Evolutionary conservation across 2,113 vertebrate species (phyloP).

Genomic region (Halichoeres trimaculatus): DNA sequence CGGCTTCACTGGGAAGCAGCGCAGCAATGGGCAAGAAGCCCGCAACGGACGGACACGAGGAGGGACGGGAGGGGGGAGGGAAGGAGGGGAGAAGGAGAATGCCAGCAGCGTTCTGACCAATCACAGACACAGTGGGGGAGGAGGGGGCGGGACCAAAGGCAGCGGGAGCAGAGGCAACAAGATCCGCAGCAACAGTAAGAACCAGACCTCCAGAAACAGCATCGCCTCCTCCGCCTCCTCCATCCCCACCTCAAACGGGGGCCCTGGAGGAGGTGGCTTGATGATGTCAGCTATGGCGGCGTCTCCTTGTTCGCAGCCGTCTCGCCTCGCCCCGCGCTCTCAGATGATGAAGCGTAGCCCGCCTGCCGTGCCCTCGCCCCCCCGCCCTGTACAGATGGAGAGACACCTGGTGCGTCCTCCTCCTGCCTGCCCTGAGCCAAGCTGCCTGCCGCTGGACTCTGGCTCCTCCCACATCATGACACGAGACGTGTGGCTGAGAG

Average conservation of each 20-base stretch:
- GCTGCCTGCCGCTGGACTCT: constrained; percentile 88
- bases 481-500: constrained; percentile 88
- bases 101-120: constrained; percentile 66
- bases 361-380: constrained; percentile 86
- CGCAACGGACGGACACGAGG: constrained; percentile 81
- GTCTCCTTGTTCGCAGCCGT: constrained; percentile 72
- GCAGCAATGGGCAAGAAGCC: constrained; percentile 82
- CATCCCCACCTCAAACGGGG: constrained; percentile 74
- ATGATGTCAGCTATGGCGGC: constrained; percentile 68
- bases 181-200: constrained; percentile 74
- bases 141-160: constrained; percentile 61
- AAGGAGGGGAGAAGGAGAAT: constrained; percentile 81
- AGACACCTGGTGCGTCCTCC: constrained; percentile 90
- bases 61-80: constrained; percentile 49
- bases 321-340: constrained; percentile 78
- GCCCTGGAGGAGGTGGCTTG: constrained; percentile 39
- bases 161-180: constrained; percentile 72
- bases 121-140: constrained; percentile 74
- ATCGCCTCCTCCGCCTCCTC: constrained; percentile 44
- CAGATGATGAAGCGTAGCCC: constrained; percentile 87
- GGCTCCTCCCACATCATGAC: constrained; percentile 90
- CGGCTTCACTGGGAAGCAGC: constrained; percentile 67
- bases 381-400: constrained; percentile 89
- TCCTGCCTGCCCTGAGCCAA: constrained; percentile 90
- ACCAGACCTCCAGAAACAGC: constrained; percentile 46